Evolutionary conservation across 2,888 invertebrate genomes (phyloP).

Genomic region (Amblyjoppa proteus): DNA sequence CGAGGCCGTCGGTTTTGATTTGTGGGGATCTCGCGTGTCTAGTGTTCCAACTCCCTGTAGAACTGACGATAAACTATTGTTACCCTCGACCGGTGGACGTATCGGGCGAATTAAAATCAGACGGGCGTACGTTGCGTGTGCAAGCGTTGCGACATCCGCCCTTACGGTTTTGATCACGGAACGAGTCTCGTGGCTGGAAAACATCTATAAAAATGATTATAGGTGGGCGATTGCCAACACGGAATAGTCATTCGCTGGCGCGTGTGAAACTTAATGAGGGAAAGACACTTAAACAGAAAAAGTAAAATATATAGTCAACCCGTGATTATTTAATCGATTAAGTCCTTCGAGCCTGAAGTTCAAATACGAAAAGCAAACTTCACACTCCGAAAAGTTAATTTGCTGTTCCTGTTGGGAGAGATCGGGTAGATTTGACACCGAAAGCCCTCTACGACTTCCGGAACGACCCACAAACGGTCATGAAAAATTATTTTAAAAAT

Average conservation of each 20-base stretch:
- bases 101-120: background rate
- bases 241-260: background rate
- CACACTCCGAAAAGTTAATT: background rate
- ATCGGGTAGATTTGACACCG: background rate
- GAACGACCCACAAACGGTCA: background rate
- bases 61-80: background rate
- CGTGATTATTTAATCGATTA: background rate
- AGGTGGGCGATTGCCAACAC: slow-evolving; percentile 27
- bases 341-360: background rate
- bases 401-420: background rate
- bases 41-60: background rate
- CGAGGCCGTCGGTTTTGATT: slow-evolving; percentile 2
- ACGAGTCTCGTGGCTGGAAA: background rate
- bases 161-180: background rate
- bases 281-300: background rate
- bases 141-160: background rate
- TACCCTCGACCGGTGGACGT: background rate
- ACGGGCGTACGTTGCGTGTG: background rate
- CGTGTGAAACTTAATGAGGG: background rate
- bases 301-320: background rate
- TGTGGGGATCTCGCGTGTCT: slow-evolving; percentile 23
- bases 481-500: background rate
- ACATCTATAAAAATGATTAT: slow-evolving; percentile 21
- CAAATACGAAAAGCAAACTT: background rate
- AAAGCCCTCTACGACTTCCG: background rate